phyloP scores from a whole-genome alignment of 2,797 vertebrate species.

The Squalus acanthias region DNA sequence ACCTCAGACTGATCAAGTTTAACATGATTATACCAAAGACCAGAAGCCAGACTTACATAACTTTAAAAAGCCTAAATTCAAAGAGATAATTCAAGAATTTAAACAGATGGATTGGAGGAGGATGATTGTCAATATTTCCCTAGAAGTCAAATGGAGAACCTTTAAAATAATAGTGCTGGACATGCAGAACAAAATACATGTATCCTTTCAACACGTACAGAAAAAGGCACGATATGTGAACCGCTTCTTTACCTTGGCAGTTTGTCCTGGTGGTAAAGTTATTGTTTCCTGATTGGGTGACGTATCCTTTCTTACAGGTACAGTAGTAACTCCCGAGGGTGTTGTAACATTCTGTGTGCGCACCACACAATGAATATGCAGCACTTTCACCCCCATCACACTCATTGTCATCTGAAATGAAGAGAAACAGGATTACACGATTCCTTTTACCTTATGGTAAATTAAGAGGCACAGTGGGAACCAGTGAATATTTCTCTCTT shows the following conservation, averaged over 20 bases:
- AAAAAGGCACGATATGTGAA: background rate
- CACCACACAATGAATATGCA: rapidly evolving
- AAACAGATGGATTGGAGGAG: background rate
- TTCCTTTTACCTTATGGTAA: background rate
- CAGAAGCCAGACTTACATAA: too few relatives aligned
- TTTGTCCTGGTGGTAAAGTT: background rate
- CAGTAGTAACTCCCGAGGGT: background rate
- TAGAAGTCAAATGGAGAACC: background rate
- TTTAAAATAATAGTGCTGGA: background rate
- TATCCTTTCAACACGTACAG: background rate
- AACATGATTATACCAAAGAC: too few relatives aligned
- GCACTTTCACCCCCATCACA: rapidly evolving
- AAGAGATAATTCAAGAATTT: background rate
- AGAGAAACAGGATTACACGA: background rate
- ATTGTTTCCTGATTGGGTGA: too few relatives aligned
- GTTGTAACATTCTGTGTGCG: background rate
- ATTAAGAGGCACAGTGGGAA: background rate
- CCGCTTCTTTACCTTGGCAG: background rate
- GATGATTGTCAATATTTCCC: background rate
- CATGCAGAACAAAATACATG: background rate
- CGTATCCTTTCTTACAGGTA: background rate
- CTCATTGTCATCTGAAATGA: background rate
- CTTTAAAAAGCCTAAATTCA: too few relatives aligned
- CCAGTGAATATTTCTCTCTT: background rate
- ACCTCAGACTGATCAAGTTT: too few relatives aligned